Evolutionary conservation across 2,113 vertebrate genomes (phyloP), one percentile per base, ranked within the genome.

Genomic region (Microtus oregoni): DNA sequence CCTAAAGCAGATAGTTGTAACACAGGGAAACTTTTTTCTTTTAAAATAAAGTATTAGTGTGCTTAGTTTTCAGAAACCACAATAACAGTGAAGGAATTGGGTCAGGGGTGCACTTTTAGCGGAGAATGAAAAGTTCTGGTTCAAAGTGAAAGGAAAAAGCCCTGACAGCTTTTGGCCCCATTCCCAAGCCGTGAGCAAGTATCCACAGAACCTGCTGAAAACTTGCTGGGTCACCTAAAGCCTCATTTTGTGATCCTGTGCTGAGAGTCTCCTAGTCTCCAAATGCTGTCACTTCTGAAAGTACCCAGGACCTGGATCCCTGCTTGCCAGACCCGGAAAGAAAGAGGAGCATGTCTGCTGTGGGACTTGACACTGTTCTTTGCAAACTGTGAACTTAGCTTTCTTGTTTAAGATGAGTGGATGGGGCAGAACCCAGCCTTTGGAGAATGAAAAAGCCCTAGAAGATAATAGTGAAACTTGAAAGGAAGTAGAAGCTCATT

Each of bases 1-100:
- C n/a, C 22, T 65, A 86, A 97, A 94, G n/a, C 63, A 47, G 35
- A 47, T 73, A 92, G 26, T 67, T 70, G 50, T 86, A 38, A 52
- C 55, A 65, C 52, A 12, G 30, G 70, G 35, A 17, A 47, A 30
- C 9, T 28, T 14, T 89, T 77, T 70, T 81, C 22, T 35, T 50
- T 50, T 83, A 26, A 67, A 26, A 87, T 44, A 79, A 73, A 72
- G 38, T 6, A 52, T 65, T 22, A 77, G 15, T 35, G 32, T 67
- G 52, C 41, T 87, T 94, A 1, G 82, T 92, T 86, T 52, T 38
- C 22, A 11, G 26, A 52, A 22, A 30, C 4, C 81, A 73, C 38
- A 78, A 0, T 76, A 38, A 55, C 78, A 61, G 0, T 93, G 65
- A 58, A 73, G 75, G 79, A 7, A 50, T 50, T 30, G 30, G 65